A percentile compares a stretch with the other conserved stretches of the same genome.
phyloP scores from a whole-genome alignment of 1,140 invertebrate genomes.

The silkworm (Bombyx mori) region DNA sequence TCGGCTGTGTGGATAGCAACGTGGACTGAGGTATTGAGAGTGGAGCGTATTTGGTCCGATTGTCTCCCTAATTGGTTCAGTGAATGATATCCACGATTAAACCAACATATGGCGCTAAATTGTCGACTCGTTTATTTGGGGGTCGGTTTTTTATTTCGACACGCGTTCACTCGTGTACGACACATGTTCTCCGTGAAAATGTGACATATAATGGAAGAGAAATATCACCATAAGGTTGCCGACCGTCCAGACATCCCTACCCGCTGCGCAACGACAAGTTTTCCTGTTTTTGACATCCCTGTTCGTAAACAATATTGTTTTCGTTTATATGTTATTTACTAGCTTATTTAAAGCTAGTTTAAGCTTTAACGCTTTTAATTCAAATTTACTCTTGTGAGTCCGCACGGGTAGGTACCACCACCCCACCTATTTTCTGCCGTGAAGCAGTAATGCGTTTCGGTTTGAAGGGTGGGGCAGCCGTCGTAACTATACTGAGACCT shows the following conservation, averaged over 20 bases:
- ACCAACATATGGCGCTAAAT: constrained; percentile 18
- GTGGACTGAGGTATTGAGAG: no score
- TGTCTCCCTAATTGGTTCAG: neutral
- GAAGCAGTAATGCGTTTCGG: no score
- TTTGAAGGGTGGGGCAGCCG: no score
- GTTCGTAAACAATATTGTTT: constrained; percentile 2
- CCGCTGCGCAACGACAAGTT: constrained; percentile 19
- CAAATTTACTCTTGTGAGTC: no score
- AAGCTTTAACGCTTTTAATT: neutral
- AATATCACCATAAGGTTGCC: constrained; percentile 22
- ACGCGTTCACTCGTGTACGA: constrained; percentile 31
- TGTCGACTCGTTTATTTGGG: constrained; percentile 23
- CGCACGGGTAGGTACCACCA: no score
- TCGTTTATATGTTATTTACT: neutral
- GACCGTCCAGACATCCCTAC: constrained; percentile 4
- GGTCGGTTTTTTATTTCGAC: constrained; percentile 30
- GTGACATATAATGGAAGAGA: constrained; percentile 31
- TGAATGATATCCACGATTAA: constrained; percentile 12
- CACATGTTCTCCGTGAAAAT: constrained; percentile 34
- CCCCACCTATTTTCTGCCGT: no score
- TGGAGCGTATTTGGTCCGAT: no score
- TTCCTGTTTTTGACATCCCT: constrained; percentile 41
- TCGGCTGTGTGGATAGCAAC: no score
- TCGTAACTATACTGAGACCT: no score
- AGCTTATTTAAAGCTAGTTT: neutral